A percentile compares a stretch with the other conserved stretches of the same genome.
Evolutionary conservation across 2,113 vertebrate species (phyloP).

Genomic region (Eulemur macaco): DNA sequence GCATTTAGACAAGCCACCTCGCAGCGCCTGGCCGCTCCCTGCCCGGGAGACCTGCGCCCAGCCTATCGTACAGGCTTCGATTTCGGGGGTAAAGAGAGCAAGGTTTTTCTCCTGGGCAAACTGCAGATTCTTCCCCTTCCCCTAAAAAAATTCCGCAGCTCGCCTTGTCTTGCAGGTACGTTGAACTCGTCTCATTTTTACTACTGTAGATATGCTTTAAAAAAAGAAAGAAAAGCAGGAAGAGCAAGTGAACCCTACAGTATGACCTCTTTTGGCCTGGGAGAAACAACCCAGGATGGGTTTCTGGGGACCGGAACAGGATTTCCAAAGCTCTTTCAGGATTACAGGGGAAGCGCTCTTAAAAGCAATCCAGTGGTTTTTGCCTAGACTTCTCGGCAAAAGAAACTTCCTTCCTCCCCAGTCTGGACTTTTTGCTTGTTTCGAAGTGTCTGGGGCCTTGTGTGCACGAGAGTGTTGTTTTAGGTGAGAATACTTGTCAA

Average conservation of each 20-base stretch:
- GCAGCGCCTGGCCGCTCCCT: constrained; percentile 80
- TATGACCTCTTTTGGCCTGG: constrained; percentile 52
- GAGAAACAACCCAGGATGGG: constrained; percentile 24
- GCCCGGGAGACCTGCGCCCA: constrained; percentile 81
- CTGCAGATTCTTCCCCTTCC: constrained; percentile 73
- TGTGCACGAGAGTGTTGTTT: constrained; percentile 48
- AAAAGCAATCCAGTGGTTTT: constrained; percentile 43
- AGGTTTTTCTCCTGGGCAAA: constrained; percentile 75
- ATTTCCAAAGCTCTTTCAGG: constrained; percentile 51
- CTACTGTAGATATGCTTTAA: background rate
- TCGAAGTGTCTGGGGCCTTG: constrained; percentile 59
- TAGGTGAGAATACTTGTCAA: constrained; percentile 69
- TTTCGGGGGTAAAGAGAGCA: constrained; percentile 72
- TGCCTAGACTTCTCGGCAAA: constrained; percentile 40
- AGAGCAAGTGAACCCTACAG: background rate
- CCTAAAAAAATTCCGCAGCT: constrained; percentile 80
- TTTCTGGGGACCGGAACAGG: constrained; percentile 42
- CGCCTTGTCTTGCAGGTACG: constrained; percentile 85
- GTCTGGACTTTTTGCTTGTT: constrained; percentile 54
- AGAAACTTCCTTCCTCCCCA: constrained; percentile 46
- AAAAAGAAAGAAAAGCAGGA: background rate
- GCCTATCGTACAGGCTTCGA: constrained; percentile 80
- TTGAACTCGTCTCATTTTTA: constrained; percentile 75
- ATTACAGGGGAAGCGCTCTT: constrained; percentile 27
- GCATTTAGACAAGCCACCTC: constrained; percentile 85